Evolutionary conservation across 2,113 vertebrate genomes (phyloP), one percentile per base, ranked within the genome.

Genomic region (Lethenteron reissneri): DNA sequence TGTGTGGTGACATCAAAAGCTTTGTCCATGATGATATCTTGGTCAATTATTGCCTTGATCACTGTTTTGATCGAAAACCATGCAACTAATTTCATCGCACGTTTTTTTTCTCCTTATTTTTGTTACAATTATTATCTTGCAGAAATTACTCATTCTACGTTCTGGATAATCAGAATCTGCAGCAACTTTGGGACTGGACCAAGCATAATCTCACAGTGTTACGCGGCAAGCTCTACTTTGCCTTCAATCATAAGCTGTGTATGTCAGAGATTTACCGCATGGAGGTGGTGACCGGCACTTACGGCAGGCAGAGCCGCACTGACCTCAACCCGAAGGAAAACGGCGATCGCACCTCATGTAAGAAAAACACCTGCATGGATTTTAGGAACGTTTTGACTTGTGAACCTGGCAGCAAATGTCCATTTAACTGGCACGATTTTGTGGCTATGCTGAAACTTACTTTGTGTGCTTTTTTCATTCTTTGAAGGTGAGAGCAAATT

Each of bases 251-350:
- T 19, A 83, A 83, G 73, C 81, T 86, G 17, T 86, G 85, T 77
- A 70, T 86, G 76, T 81, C 82, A 0, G 83, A 85, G 76, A 86
- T 86, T 64, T 83, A 84, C 57, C 80, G 75, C 1, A 81, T 80
- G 76, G 82, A 86, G 75, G 82, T 83, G 76, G 80, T 85, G 73
- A 86, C 83, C 0, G 84, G 84, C 73, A 86, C 84, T 1, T 79
- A 81, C 17, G 85, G 85, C 1, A 73, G 85, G 19, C 85, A 86
- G 73, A 86, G 85, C 80, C 85, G 84, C 72, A 84, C 84, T 0
- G 85, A 86, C 78, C 84, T 86, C 78, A 86, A 86, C 69, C 85
- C 85, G 1, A 82, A 84, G 70, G 86, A 84, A 73, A 86, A 86
- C 0, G 84, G 85, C 56, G 84, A 86, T 74, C 74, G 83, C 0